phyloP scores from a whole-genome alignment of 2,888 invertebrate genomes.

The Hemithea aestivaria region DNA sequence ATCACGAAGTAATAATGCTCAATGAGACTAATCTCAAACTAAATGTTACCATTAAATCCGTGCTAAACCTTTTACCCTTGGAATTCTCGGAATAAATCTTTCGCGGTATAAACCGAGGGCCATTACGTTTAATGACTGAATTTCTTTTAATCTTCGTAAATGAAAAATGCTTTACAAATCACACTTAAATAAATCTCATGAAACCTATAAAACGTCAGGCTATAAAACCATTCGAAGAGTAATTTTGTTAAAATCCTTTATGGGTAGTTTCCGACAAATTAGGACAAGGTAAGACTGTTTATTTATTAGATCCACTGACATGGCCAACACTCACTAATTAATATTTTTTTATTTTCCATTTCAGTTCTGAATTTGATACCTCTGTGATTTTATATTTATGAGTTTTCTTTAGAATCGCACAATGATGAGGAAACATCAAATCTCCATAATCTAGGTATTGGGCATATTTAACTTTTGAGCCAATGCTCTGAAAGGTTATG shows the following conservation, averaged over 20 bases:
- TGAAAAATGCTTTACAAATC: slow-evolving; percentile 64
- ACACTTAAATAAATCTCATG: slow-evolving; percentile 64
- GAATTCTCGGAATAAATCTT: slow-evolving; percentile 51
- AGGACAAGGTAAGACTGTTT: too few species aligned
- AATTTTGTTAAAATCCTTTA: slow-evolving; percentile 72
- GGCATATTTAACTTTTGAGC: too few species aligned
- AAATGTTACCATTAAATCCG: slow-evolving; percentile 30
- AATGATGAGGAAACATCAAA: too few species aligned
- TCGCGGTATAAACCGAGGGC: slow-evolving; percentile 47
- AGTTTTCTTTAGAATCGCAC: too few species aligned
- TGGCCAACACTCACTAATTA: too few species aligned
- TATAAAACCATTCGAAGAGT: slow-evolving; percentile 60
- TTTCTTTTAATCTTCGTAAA: slow-evolving; percentile 59
- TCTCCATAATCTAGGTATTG: too few species aligned
- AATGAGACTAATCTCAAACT: slow-evolving; percentile 31
- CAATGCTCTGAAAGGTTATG: too few species aligned
- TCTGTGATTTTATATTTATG: too few species aligned
- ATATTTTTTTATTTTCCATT: too few species aligned
- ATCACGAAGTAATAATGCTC: neutral
- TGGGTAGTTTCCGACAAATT: slow-evolving; percentile 59
- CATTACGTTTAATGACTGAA: slow-evolving; percentile 63
- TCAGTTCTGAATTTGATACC: too few species aligned
- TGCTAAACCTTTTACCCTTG: slow-evolving; percentile 37
- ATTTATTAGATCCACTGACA: too few species aligned
- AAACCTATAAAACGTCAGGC: slow-evolving; percentile 66